phyloP scores from a whole-genome alignment of 2,888 invertebrate species.

The Caenorhabditis doughertyi region DNA sequence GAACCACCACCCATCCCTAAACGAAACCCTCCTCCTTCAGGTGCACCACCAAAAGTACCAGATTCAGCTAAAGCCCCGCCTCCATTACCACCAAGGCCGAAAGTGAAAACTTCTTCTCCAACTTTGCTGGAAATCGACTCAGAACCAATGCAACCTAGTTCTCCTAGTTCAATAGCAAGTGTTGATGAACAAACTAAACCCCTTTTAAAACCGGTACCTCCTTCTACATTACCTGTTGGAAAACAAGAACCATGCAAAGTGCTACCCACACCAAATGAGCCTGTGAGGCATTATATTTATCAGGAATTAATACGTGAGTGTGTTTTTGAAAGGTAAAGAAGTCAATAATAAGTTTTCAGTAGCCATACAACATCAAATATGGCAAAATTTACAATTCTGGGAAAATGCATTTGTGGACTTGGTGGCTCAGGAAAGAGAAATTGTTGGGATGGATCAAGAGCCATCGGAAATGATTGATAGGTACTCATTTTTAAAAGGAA shows the following conservation, averaged over 20 bases:
- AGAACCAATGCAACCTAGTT: conserved; percentile 13
- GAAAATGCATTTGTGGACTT: conserved; percentile 99
- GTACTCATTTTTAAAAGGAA: too few species aligned
- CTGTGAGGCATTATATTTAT: conserved; percentile 76
- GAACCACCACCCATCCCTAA: conserved; percentile 49
- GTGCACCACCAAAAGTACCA: conserved; percentile 51
- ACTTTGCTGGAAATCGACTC: background rate
- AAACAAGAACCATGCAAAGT: conserved; percentile 67
- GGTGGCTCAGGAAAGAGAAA: conserved; percentile 96
- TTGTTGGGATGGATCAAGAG: conserved; percentile 98
- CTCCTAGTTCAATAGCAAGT: conserved; percentile 9
- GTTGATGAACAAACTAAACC: conserved; percentile 39
- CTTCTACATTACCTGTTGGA: conserved; percentile 60
- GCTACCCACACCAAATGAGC: conserved; percentile 70
- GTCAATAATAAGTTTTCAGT: conserved; percentile 53
- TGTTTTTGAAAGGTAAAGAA: background rate
- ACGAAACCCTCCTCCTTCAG: conserved; percentile 47
- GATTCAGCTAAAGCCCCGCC: conserved; percentile 51
- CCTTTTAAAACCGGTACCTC: conserved; percentile 52
- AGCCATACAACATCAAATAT: conserved; percentile 85
- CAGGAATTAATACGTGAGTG: conserved; percentile 79
- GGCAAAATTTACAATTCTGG: conserved; percentile 99
- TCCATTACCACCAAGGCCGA: conserved; percentile 67
- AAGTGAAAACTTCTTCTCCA: conserved; percentile 28
- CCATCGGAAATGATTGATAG: conserved; percentile 82